phyloP scores from a whole-genome alignment of 2,113 vertebrate species.

The Paracanthobrama guichenoti region DNA sequence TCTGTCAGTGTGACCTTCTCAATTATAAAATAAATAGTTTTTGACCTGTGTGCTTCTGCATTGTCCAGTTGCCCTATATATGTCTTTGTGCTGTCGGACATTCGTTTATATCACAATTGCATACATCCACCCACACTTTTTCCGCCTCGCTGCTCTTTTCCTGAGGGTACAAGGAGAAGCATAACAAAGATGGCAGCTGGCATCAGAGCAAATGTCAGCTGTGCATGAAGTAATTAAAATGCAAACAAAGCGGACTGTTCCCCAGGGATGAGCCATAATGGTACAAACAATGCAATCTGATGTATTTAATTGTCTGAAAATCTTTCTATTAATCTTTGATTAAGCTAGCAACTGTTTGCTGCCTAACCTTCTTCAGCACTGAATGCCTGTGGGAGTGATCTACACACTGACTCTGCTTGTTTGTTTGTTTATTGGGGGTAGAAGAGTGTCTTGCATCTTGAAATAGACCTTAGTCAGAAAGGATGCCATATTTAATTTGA shows the following conservation, averaged over 20 bases:
- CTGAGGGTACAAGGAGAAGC: conserved; percentile 22
- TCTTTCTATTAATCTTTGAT: conserved; percentile 73
- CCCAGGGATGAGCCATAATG: conserved; percentile 62
- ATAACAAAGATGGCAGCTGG: conserved; percentile 61
- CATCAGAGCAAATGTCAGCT: conserved; percentile 60
- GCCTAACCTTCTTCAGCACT: conserved; percentile 45
- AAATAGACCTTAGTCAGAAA: not conserved
- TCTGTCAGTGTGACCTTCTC: not conserved
- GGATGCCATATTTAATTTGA: not conserved
- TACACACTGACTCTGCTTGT: conserved; percentile 41
- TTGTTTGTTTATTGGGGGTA: not conserved
- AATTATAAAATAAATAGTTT: not conserved
- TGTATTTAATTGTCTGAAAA: conserved; percentile 72
- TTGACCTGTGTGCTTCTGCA: not conserved
- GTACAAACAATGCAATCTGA: conserved; percentile 70
- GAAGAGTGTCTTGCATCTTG: not conserved
- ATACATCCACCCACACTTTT: not conserved
- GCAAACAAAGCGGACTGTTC: conserved; percentile 61
- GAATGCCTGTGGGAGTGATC: conserved; percentile 50
- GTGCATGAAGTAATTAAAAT: conserved; percentile 65
- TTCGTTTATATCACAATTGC: conserved; percentile 22
- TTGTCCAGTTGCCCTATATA: not conserved
- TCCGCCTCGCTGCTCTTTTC: conserved; percentile 13
- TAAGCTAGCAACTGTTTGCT: conserved; percentile 71
- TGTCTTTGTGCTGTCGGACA: not conserved